A percentile compares a stretch with the other conserved stretches of the same genome.
Evolutionary conservation across 92 coral and sea anemone species (phyloP).

Genomic region (Epizoanthus stellaris): DNA sequence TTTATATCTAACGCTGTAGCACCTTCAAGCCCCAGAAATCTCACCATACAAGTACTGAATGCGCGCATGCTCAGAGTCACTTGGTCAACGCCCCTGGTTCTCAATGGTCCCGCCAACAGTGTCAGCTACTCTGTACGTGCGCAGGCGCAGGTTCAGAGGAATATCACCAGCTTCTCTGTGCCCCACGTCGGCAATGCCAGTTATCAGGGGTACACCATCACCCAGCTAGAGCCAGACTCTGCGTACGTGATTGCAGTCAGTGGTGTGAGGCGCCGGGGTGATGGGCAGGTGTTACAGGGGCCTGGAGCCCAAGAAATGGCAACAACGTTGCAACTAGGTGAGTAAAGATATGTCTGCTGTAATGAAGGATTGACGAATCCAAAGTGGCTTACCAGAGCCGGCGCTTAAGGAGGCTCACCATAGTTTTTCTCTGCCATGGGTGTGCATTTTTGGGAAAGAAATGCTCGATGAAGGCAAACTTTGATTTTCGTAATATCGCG

Average conservation of each 20-base stretch:
- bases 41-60: constrained; percentile 43
- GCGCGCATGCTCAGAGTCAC: constrained; percentile 57
- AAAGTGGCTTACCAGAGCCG: too few species aligned
- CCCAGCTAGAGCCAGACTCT: constrained; percentile 64
- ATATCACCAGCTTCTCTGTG: constrained; percentile 44
- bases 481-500: too few species aligned
- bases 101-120: constrained; percentile 72
- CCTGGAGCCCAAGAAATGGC: constrained; percentile 40
- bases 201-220: constrained; percentile 57
- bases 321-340: constrained; percentile 82
- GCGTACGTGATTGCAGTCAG: constrained; percentile 64
- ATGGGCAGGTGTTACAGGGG: constrained; percentile 73
- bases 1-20: constrained; percentile 35
- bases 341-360: neutral
- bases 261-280: constrained; percentile 70
- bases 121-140: constrained; percentile 66
- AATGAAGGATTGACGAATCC: too few species aligned
- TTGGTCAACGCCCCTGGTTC: constrained; percentile 74
- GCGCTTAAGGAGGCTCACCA: too few species aligned
- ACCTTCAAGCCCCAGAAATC: constrained; percentile 74
- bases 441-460: too few species aligned
- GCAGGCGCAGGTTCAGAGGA: constrained; percentile 44
- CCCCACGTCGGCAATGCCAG: constrained; percentile 38
- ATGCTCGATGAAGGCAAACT: too few species aligned
- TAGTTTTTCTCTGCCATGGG: too few species aligned